These are phyloP conservation scores for Jordanella pulchra DNA, from an alignment of 2,797 vertebrate species.

Conservation along the genomic window DNA sequence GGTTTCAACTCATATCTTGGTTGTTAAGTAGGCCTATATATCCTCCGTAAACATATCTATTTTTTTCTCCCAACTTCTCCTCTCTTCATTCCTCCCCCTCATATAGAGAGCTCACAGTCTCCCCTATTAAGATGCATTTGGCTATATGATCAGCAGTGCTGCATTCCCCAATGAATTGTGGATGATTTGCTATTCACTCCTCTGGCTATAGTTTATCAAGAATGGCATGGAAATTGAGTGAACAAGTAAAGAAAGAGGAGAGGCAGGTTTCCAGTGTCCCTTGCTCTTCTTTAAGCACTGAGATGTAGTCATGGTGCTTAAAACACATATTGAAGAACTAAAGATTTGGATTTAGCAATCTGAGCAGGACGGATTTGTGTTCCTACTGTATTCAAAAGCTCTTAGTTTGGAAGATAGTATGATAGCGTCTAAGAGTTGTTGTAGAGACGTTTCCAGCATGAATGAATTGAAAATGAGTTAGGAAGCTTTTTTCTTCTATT, in stretches of 20 bases:
- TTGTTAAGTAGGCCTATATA: slow-evolving; percentile 29
- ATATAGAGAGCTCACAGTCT: slow-evolving; percentile 29
- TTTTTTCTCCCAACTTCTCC: slow-evolving; percentile 2
- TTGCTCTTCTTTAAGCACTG: slow-evolving; percentile 47
- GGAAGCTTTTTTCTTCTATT: slow-evolving; percentile 59
- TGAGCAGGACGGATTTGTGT: slow-evolving; percentile 73
- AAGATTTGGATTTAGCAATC: slow-evolving; percentile 67
- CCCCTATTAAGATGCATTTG: slow-evolving; percentile 64
- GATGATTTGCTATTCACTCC: slow-evolving; percentile 67
- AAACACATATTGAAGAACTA: slow-evolving; percentile 73
- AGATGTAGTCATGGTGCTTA: slow-evolving; percentile 51
- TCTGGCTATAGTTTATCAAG: slow-evolving; percentile 67
- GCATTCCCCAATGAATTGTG: slow-evolving; percentile 61
- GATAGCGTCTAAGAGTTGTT: slow-evolving; percentile 76
- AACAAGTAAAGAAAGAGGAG: slow-evolving; percentile 28
- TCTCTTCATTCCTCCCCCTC: slow-evolving; percentile 12
- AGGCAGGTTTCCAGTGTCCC: slow-evolving; percentile 36
- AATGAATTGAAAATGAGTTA: slow-evolving; percentile 72
- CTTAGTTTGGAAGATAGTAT: slow-evolving; percentile 65
- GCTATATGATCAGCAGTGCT: slow-evolving; percentile 51
- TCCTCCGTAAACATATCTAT: slow-evolving; percentile 5
- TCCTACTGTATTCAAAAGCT: slow-evolving; percentile 52
- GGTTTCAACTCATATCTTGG: slow-evolving; percentile 22
- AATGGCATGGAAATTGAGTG: slow-evolving; percentile 33
- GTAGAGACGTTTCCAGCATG: slow-evolving; percentile 72